Evolutionary conservation across 1,140 invertebrate genomes (phyloP).

Genomic region (Leptinotarsa undecemlineata): DNA sequence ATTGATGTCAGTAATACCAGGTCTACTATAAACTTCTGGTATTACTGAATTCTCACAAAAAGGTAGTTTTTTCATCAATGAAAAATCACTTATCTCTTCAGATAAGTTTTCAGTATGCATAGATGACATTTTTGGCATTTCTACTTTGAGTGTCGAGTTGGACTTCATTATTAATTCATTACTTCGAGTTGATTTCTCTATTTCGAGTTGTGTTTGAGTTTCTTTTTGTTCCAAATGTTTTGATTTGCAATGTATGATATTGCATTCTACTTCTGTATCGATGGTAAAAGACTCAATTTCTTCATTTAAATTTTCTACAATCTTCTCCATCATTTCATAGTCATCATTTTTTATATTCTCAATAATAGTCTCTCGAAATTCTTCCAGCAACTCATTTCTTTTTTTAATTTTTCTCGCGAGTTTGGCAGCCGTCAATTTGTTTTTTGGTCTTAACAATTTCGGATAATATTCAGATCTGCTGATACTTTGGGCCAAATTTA

Average conservation of each 20-base stretch:
- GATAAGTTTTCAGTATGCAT: background rate
- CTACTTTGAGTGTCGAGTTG: background rate
- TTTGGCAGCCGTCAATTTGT: constrained; percentile 15
- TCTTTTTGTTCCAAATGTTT: background rate
- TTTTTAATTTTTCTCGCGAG: background rate
- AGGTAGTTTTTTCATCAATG: background rate
- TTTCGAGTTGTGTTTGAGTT: background rate
- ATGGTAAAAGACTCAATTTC: background rate
- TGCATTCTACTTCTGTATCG: background rate
- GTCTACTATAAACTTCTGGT: constrained; percentile 37
- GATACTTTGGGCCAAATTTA: background rate
- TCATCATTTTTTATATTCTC: background rate
- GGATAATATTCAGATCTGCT: background rate
- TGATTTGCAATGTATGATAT: background rate
- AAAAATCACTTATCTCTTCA: background rate
- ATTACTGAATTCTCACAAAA: constrained; percentile 16
- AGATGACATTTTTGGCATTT: background rate
- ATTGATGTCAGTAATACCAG: constrained; percentile 39
- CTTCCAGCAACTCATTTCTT: background rate
- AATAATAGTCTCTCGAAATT: constrained; percentile 13
- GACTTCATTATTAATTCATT: background rate
- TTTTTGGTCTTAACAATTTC: constrained; percentile 4
- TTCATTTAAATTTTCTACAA: constrained; percentile 20
- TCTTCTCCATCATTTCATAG: constrained; percentile 7
- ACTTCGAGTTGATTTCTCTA: background rate